These are phyloP conservation scores for Sclerurus mexicanus DNA, from an alignment of 2,113 vertebrate species.

Conservation along the genomic window DNA sequence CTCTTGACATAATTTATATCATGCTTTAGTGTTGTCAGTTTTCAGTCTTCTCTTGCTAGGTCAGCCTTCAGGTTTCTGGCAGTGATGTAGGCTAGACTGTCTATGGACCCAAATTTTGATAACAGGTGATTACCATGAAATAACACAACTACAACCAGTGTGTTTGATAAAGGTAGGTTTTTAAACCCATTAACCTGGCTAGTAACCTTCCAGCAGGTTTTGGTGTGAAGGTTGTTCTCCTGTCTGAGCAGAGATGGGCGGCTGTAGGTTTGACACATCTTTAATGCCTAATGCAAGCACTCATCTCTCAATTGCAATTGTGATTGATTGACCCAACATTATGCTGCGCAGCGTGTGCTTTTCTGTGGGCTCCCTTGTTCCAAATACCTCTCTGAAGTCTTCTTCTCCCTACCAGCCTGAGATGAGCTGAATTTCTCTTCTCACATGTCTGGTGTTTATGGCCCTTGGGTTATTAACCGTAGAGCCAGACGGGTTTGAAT, in stretches of 20 bases:
- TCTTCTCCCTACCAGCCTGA: background rate
- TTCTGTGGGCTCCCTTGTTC: background rate
- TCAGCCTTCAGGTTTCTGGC: background rate
- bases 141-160: background rate
- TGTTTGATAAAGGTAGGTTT: background rate
- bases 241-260: fast-evolving
- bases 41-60: background rate
- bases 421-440: background rate
- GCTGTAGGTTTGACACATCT: background rate
- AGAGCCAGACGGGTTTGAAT: background rate
- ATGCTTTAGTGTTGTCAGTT: background rate
- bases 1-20: background rate
- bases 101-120: background rate
- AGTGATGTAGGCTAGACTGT: background rate
- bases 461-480: background rate
- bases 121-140: background rate
- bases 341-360: background rate
- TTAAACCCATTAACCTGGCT: background rate
- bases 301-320: background rate
- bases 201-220: background rate
- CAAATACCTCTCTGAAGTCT: background rate
- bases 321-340: background rate
- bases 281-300: background rate
- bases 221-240: background rate
- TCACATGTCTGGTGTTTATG: background rate